Evolutionary conservation across 2,797 vertebrate species (phyloP).

Genomic region (Pterois miles): DNA sequence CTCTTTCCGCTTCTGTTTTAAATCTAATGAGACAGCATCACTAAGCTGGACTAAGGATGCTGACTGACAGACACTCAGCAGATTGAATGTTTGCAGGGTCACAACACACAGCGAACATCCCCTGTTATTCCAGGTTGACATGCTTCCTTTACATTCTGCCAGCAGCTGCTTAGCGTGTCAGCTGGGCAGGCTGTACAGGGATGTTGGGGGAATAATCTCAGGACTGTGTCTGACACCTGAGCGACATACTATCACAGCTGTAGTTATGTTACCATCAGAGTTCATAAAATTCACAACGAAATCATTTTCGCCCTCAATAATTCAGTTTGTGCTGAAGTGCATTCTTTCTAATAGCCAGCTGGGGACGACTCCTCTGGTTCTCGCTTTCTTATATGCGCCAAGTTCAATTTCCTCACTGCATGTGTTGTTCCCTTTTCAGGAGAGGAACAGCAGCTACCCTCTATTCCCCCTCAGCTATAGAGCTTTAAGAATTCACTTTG

Average conservation of each 20-base stretch:
- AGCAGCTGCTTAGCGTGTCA: conserved; percentile 9
- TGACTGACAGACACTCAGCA: conserved; percentile 43
- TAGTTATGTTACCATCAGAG: background rate
- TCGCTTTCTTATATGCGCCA: conserved; percentile 12
- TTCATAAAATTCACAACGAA: background rate
- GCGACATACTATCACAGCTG: background rate
- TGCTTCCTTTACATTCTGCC: conserved; percentile 5
- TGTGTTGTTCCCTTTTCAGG: conserved; percentile 6
- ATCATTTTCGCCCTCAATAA: background rate
- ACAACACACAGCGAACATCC: conserved; percentile 7
- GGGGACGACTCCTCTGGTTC: background rate
- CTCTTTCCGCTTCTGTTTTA: conserved; percentile 16
- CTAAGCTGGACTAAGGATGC: background rate
- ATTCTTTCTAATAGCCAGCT: background rate
- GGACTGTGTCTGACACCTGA: conserved; percentile 9
- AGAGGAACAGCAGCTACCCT: conserved; percentile 10
- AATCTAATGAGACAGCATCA: conserved; percentile 22
- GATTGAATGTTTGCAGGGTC: conserved; percentile 31
- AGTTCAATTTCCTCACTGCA: conserved; percentile 25
- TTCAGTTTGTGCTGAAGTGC: background rate
- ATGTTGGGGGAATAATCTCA: conserved; percentile 11
- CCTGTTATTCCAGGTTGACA: conserved; percentile 20
- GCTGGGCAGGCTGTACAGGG: background rate
- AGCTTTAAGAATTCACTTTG: conserved; percentile 56
- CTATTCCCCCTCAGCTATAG: conserved; percentile 10